Percentiles rank a stretch among this genome's conserved stretches.
Evolutionary conservation across 2,113 vertebrate genomes (phyloP).

Genomic region (Fulica atra): DNA sequence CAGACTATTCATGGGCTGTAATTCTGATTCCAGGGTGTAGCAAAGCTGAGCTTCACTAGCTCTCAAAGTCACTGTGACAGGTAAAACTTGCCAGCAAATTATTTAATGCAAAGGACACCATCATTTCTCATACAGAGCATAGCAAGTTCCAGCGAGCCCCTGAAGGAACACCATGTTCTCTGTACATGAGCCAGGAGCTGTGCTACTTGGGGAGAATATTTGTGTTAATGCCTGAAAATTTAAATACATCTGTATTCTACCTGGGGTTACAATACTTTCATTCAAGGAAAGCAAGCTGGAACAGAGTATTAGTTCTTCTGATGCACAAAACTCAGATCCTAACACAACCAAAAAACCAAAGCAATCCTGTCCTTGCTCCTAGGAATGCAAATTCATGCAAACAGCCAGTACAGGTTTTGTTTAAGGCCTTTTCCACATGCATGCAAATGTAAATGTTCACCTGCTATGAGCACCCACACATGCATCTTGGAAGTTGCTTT

Average conservation of each 20-base stretch:
- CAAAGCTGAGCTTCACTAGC: background rate
- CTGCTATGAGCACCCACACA: background rate
- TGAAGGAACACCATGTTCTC: background rate
- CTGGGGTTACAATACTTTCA: background rate
- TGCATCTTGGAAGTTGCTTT: background rate
- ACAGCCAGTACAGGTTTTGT: background rate
- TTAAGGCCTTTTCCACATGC: background rate
- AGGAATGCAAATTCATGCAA: background rate
- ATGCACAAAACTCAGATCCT: background rate
- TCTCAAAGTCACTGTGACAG: background rate
- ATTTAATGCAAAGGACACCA: background rate
- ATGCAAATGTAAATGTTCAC: background rate
- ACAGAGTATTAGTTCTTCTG: background rate
- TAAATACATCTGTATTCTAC: background rate
- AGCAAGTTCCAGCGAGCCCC: background rate
- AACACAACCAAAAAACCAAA: background rate
- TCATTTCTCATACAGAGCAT: background rate
- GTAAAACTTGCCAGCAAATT: background rate
- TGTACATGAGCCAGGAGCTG: background rate
- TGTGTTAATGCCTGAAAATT: slow-evolving; percentile 1
- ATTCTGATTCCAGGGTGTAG: background rate
- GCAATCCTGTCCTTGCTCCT: background rate
- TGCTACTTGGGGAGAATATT: background rate
- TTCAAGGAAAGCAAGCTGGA: background rate
- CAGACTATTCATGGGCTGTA: background rate